Conservation (phyloP, 1,140 invertebrate species). For the Periplaneta americana region DNA sequence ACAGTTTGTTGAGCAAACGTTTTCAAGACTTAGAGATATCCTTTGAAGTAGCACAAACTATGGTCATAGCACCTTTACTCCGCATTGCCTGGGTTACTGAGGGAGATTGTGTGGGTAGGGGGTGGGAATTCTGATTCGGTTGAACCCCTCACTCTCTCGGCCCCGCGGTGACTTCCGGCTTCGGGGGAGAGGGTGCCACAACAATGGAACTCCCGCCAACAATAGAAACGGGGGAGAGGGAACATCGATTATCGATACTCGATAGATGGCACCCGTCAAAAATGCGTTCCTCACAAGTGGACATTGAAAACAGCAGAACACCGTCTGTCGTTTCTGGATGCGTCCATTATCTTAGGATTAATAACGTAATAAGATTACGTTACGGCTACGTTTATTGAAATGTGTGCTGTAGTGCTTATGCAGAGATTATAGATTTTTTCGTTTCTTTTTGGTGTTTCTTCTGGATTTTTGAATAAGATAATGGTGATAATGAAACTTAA, state of each 20-base stretch:
- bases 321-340: background rate
- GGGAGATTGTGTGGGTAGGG: no score
- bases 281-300: background rate
- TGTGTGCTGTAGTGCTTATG: background rate
- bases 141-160: background rate
- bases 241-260: constrained; percentile 15
- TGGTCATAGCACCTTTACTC: background rate
- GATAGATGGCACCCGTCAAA: constrained; percentile 5
- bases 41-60: background rate
- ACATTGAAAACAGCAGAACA: background rate
- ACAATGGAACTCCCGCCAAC: constrained; percentile 11
- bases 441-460: background rate
- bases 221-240: constrained; percentile 6
- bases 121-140: background rate
- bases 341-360: background rate
- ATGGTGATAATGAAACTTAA: no score
- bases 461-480: no score
- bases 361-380: background rate
- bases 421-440: background rate
- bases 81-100: background rate
- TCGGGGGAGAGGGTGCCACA: background rate
- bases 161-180: constrained; percentile 8
- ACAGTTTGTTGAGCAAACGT: no score
- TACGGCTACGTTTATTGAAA: background rate
- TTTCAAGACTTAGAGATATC: background rate